Evolutionary conservation across 1,140 invertebrate genomes (phyloP), one percentile per base, ranked within the genome.

Genomic region (Heliconius melpomene): DNA sequence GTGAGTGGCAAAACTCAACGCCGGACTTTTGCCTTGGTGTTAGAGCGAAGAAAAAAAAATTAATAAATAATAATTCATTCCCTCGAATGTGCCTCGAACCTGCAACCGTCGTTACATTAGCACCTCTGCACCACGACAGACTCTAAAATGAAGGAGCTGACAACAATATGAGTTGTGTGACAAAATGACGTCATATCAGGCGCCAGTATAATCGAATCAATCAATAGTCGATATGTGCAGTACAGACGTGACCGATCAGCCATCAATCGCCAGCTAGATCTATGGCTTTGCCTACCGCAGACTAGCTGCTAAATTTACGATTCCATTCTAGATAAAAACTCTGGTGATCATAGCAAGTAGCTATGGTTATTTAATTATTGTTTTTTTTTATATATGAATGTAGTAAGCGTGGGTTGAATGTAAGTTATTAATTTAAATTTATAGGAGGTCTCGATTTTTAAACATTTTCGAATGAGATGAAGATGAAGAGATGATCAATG

Each of bases 181-280:
- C 29, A 57, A 23, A 32, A 52, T 83, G 82, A 79, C 82, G 79
- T 83, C 72, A 81, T 66, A 36, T 46, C 32, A 75, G 82, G 82
- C 82, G 82, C 82, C 82, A 81, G 77, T 60, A 79, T 74, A 79
- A 77, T 75, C 66, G 80, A 81, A 85, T 85, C 86, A 87, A 91
- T 91, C 89, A 90, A 84, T 79, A 90, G 88, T 90, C 90, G 32
- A 72, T 75, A 78, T 81, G 84, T 83, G 83, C 78, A 78, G 60
- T 40, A 20, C 50, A 38, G 78, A 90, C 90, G 90, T 91, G 90
- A 89, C 84, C 87, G 87, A 89, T 90, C 84, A 84, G 60, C 77
- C 85, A 85, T 89, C 90, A 86, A 89, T 89, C 87, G 82, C 82
- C 85, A 87, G 89, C 87, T 84, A 87, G 85, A 88, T 88, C 85